A percentile compares a stretch with the other conserved stretches of the same genome.
These are phyloP conservation scores for Drosophila koepferae DNA, from an alignment of 2,888 invertebrate species.

Conservation along the genomic window DNA sequence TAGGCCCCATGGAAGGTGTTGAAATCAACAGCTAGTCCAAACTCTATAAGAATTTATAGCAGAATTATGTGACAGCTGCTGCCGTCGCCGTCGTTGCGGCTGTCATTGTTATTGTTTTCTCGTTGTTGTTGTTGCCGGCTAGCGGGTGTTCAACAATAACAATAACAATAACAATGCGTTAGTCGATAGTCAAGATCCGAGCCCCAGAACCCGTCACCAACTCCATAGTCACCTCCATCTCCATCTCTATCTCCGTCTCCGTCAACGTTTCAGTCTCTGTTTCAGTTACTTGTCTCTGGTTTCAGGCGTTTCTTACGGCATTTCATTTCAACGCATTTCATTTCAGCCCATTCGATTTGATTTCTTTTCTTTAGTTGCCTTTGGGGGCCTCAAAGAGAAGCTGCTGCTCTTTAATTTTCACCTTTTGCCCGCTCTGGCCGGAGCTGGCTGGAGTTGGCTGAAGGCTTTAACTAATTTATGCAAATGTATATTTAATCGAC, in stretches of 20 bases:
- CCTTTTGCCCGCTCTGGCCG: conserved; percentile 56
- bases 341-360: conserved; percentile 59
- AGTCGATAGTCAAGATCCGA: conserved; percentile 34
- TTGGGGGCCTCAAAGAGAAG: conserved; percentile 41
- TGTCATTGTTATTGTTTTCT: conserved; percentile 26
- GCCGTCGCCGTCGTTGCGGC: conserved; percentile 45
- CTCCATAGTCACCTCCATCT: not conserved
- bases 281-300: conserved; percentile 45
- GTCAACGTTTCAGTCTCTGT: conserved; percentile 22
- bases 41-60: conserved; percentile 80
- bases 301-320: conserved; percentile 62
- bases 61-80: conserved; percentile 82
- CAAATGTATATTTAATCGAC: conserved; percentile 82
- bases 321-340: conserved; percentile 65
- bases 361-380: conserved; percentile 62
- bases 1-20: conserved; percentile 74
- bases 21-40: conserved; percentile 80
- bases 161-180: conserved; percentile 62
- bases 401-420: conserved; percentile 72
- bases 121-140: conserved; percentile 40
- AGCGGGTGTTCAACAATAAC: conserved; percentile 60
- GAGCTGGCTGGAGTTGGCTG: conserved; percentile 6
- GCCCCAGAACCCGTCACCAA: conserved; percentile 8
- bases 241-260: not conserved
- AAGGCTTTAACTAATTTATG: conserved; percentile 77